These are phyloP conservation scores for Hippocampus abdominalis DNA, from an alignment of 2,113 vertebrate genomes.

Conservation along the genomic window DNA sequence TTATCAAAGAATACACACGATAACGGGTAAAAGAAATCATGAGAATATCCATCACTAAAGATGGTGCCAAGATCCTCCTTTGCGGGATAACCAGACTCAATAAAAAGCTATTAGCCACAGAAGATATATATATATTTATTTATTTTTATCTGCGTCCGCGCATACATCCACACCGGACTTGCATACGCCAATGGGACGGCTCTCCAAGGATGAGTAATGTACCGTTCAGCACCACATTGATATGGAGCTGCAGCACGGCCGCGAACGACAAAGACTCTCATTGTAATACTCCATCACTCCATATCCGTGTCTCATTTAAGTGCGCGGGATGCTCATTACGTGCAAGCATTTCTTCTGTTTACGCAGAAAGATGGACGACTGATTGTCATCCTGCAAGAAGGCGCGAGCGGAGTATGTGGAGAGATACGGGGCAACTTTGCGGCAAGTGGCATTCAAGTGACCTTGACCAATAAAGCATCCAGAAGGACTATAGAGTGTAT, in stretches of 20 bases:
- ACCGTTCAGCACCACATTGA: constrained; percentile 43
- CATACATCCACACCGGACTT: not conserved
- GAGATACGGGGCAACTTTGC: constrained; percentile 23
- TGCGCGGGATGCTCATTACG: constrained; percentile 37
- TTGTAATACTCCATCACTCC: constrained; percentile 47
- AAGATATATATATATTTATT: not conserved
- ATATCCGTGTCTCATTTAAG: constrained; percentile 34
- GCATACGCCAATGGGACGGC: constrained; percentile 9
- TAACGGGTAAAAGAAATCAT: constrained; percentile 7
- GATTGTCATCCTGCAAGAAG: constrained; percentile 35
- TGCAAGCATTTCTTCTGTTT: constrained; percentile 40
- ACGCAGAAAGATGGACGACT: constrained; percentile 29
- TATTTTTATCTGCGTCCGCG: not conserved
- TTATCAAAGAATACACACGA: constrained; percentile 1
- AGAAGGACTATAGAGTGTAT: not conserved
- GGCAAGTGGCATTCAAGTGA: constrained; percentile 21
- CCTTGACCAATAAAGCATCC: constrained; percentile 31
- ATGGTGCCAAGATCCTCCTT: constrained; percentile 24
- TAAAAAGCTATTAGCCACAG: constrained; percentile 16
- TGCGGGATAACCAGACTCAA: constrained; percentile 22
- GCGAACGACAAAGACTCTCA: constrained; percentile 45
- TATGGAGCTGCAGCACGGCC: constrained; percentile 36
- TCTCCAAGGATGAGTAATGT: constrained; percentile 55
- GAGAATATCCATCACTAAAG: constrained; percentile 10
- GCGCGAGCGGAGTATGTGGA: constrained; percentile 17